Conservation (phyloP, 2,113 vertebrate genomes). For the Onychostruthus taczanowskii region DNA sequence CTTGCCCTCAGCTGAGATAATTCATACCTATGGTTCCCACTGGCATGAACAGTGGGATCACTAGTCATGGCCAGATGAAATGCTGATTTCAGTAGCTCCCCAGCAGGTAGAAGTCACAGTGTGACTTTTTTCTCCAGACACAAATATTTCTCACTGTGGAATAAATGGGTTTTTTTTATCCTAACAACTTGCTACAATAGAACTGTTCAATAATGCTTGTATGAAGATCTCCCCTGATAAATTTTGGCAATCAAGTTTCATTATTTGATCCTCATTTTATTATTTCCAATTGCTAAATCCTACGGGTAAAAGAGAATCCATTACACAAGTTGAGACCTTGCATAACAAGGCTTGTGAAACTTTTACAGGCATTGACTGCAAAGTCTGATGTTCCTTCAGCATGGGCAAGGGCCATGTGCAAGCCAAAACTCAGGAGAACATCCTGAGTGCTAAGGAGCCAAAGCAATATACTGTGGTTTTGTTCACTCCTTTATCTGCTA, state of each 20-base stretch:
- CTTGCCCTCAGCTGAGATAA: not conserved
- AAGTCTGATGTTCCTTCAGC: not conserved
- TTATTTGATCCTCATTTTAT: not conserved
- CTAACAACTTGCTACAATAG: not conserved
- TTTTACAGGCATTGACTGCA: not conserved
- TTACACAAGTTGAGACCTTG: not conserved
- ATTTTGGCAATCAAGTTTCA: not conserved
- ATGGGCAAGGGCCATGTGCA: fast-evolving
- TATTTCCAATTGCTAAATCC: not conserved
- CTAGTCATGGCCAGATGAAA: not conserved
- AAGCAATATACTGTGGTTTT: not conserved
- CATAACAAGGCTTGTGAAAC: not conserved
- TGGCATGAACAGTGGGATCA: fast-evolving
- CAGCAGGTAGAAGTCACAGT: not conserved
- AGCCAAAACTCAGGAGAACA: not conserved
- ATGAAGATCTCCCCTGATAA: not conserved
- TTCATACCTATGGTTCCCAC: not conserved
- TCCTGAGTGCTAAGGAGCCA: not conserved
- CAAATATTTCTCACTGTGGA: not conserved
- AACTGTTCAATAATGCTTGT: not conserved
- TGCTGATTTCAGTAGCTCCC: not conserved
- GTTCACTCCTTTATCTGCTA: not conserved
- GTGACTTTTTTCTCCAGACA: not conserved
- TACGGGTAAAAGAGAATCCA: not conserved
- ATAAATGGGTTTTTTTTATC: not conserved